phyloP scores from a whole-genome alignment of 2,113 vertebrate species.

The Oncorhynchus keta region DNA sequence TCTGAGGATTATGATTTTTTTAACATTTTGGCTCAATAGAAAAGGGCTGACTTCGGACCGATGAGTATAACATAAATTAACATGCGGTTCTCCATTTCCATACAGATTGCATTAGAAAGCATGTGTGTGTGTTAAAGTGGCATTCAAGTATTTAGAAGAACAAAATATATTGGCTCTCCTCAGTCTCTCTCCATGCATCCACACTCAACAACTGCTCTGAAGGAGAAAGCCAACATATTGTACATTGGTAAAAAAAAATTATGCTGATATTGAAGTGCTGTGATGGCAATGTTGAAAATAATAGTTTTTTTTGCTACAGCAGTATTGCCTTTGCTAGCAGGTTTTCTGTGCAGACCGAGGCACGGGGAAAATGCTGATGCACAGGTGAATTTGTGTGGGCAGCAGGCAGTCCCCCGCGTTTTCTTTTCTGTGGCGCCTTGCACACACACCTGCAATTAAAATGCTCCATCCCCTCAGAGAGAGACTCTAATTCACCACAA shows the following conservation, averaged over 20 bases:
- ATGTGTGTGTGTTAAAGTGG: slow-evolving; percentile 6
- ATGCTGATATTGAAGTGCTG: slow-evolving; percentile 14
- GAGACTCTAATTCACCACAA: background rate
- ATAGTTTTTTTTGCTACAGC: background rate
- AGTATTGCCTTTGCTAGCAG: background rate
- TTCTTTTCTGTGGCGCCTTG: slow-evolving; percentile 6
- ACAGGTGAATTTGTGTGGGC: slow-evolving; percentile 3
- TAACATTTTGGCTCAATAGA: slow-evolving; percentile 7
- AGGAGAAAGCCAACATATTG: background rate
- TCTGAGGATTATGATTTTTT: slow-evolving; percentile 11
- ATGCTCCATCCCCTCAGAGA: slow-evolving; percentile 19
- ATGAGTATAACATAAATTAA: slow-evolving; percentile 14
- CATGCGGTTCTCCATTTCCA: background rate
- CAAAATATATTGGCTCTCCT: background rate
- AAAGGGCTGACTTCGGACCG: background rate
- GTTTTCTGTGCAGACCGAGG: background rate
- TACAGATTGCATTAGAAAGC: slow-evolving; percentile 24
- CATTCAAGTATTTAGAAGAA: slow-evolving; percentile 22
- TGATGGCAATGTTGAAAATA: background rate
- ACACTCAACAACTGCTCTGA: slow-evolving; percentile 1
- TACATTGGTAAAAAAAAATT: background rate
- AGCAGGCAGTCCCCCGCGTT: background rate
- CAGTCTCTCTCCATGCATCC: background rate
- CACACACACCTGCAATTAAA: slow-evolving; percentile 42
- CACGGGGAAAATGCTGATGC: slow-evolving; percentile 26